Percentiles rank a stretch among this genome's conserved stretches.
These are phyloP conservation scores for Hypomecis atomaria DNA, from an alignment of 2,888 invertebrate species.

Conservation along the genomic window DNA sequence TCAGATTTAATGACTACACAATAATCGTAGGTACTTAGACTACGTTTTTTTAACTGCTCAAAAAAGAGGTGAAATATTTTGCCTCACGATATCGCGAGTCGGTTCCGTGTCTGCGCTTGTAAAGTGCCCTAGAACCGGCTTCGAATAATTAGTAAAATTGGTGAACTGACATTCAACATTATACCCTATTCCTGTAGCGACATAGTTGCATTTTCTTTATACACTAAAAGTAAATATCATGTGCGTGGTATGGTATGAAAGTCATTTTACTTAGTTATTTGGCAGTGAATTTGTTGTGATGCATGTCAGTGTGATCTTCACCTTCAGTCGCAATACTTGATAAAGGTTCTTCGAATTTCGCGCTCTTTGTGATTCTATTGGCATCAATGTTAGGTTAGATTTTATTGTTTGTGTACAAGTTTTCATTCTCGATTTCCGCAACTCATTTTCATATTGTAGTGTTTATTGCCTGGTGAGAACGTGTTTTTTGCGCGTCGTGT, in stretches of 20 bases:
- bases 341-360: not conserved
- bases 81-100: not conserved
- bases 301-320: conserved; percentile 8
- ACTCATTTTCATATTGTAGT: conserved; percentile 13
- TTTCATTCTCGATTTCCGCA: conserved; percentile 17
- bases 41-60: not conserved
- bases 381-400: not conserved
- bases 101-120: conserved; percentile 18
- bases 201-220: conserved; percentile 21
- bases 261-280: conserved; percentile 12
- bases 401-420: conserved; percentile 1
- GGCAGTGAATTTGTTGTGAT: conserved; percentile 28
- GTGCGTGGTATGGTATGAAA: conserved; percentile 4
- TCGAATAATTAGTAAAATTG: conserved; percentile 27
- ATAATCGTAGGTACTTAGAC: no score
- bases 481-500: conserved; percentile 28
- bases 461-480: conserved; percentile 12
- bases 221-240: conserved; percentile 43
- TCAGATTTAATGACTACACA: no score
- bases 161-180: conserved; percentile 10
- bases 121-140: conserved; percentile 23
- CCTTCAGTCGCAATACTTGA: conserved; percentile 3
- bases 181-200: not conserved
- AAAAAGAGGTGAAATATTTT: not conserved
- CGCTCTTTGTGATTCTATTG: not conserved